phyloP scores from a whole-genome alignment of 2,888 invertebrate species.

The Hirtodrosophila histrioides region DNA sequence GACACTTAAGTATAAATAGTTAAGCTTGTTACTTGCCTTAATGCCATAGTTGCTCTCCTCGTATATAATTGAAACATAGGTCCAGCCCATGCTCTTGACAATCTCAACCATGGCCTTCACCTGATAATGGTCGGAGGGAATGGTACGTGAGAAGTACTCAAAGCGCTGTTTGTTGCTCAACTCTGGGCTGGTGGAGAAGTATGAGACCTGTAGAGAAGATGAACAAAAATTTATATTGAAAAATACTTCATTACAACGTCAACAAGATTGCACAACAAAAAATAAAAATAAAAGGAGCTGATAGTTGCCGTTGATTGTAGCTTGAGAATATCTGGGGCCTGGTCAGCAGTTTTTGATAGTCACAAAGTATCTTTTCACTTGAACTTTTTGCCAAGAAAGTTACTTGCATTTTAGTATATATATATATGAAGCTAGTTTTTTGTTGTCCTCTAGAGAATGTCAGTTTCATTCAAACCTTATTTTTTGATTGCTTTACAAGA shows the following conservation, averaged over 20 bases:
- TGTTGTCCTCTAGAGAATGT: neutral
- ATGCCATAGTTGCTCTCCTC: constrained; percentile 98
- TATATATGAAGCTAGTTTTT: neutral
- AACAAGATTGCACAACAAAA: constrained; percentile 12
- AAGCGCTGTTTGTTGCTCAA: constrained; percentile 97
- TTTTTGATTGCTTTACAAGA: too few species aligned
- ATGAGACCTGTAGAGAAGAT: constrained; percentile 90
- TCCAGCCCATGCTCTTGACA: constrained; percentile 94
- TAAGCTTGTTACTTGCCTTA: constrained; percentile 87
- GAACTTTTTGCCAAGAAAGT: neutral
- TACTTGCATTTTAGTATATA: neutral
- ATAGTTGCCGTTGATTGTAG: neutral
- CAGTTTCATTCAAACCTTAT: neutral
- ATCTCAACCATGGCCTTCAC: constrained; percentile 98
- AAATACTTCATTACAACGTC: constrained; percentile 18
- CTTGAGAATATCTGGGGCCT: neutral
- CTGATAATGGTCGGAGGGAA: constrained; percentile 97
- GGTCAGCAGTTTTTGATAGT: constrained; percentile 8
- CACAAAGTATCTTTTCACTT: neutral
- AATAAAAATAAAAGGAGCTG: constrained; percentile 2
- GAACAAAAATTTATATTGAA: constrained; percentile 10
- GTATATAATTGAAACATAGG: constrained; percentile 97
- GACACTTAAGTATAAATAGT: too few species aligned
- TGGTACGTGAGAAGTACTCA: constrained; percentile 96
- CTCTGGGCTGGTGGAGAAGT: constrained; percentile 97